Evolutionary conservation across 2,888 invertebrate genomes (phyloP).

Genomic region (Rhogogaster chlorosoma): DNA sequence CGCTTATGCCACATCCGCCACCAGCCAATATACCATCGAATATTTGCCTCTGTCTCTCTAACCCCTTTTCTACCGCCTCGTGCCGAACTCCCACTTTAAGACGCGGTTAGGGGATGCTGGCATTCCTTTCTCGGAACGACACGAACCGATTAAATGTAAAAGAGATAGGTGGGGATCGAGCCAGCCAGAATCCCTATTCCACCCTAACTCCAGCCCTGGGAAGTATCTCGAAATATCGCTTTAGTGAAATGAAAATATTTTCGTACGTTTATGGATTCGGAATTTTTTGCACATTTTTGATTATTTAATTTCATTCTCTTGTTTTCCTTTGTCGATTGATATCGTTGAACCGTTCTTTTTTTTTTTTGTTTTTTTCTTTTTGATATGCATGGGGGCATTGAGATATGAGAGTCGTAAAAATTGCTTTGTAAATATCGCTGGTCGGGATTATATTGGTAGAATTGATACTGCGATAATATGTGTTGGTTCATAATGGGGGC

Average conservation of each 20-base stretch:
- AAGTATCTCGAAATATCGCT: not conserved
- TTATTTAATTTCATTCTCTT: not conserved
- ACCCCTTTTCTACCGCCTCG: conserved; percentile 51
- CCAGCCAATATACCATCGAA: conserved; percentile 53
- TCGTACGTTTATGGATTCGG: not conserved
- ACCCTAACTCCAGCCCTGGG: not conserved
- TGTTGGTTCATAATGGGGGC: not conserved
- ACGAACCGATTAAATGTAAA: conserved; percentile 67
- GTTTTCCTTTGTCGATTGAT: not conserved
- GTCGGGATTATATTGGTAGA: not conserved
- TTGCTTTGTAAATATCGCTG: not conserved
- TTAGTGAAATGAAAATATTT: not conserved
- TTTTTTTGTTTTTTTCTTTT: no score
- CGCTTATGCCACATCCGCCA: conserved; percentile 55
- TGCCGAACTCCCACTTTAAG: not conserved
- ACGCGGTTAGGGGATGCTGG: conserved; percentile 48
- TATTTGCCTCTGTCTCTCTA: conserved; percentile 39
- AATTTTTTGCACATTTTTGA: not conserved
- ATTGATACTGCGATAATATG: not conserved
- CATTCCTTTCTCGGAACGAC: conserved; percentile 55
- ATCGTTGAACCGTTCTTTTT: not conserved
- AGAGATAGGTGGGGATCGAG: conserved; percentile 54
- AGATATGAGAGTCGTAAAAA: not conserved
- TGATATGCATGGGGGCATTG: not conserved
- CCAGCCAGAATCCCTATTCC: not conserved